Evolutionary conservation across 2,797 vertebrate genomes (phyloP), one percentile per base, ranked within the genome.

Genomic region (Scolopax rusticola): DNA sequence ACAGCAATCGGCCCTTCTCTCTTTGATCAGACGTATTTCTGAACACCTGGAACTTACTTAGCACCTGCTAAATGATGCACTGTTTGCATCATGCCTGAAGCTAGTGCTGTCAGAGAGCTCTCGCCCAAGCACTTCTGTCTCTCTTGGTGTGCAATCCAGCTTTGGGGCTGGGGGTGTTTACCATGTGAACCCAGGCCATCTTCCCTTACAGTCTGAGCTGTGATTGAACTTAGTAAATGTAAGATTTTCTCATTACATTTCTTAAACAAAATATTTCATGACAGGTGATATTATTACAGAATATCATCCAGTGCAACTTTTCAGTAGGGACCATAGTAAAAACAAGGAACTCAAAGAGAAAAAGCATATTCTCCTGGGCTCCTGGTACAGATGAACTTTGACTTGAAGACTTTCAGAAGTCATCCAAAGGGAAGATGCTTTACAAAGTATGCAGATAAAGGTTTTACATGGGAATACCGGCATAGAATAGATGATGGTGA

Each of bases 71-170:
- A 64, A 60, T 51, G 0, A 45, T 41, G 41, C 12, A n/a, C 14
- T 57, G 8, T 65, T 88, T 71, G 13, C 15, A 23, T 25, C 48
- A 67, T 33, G 43, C 68, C 57, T 85, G 76, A 81, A 48, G 11
- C 32, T 51, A 63, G 8, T 23, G 48, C 11, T n/a, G 64, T 28
- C 21, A 80, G 32, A 91, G 13, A 84, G 8, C 15, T 91, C 17
- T 82, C 2, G 1, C 23, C 28, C 15, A 50, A 75, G 56, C 10
- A 4, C 12, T 51, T 82, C 60, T 64, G 5, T 12, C 8, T 85
- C 18, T 67, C 33, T 36, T 0, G 1, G 8, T 15, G 7, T 41
- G 53, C 33, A n/a, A 8, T 30, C 11, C 2, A 1, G 25, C 32
- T 90, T 69, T 64, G 43, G 30, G 30, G 33, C 41, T 1, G 0